phyloP scores from a whole-genome alignment of 2,113 vertebrate species.

The Maccullochella peelii region DNA sequence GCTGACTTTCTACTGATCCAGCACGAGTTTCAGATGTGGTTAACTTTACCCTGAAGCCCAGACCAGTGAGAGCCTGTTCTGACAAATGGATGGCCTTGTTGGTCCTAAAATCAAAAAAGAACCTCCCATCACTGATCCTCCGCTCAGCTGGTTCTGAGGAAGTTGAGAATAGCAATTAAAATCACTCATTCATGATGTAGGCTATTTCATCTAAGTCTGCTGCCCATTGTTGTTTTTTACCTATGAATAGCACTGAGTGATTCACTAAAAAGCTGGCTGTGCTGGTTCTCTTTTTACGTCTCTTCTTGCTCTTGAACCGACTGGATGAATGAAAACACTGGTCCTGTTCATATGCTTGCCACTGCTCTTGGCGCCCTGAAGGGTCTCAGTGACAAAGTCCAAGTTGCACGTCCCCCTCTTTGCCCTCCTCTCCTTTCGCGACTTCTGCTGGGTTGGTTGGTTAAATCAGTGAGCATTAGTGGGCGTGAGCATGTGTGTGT shows the following conservation, averaged over 20 bases:
- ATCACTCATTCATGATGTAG: not conserved
- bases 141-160: slow-evolving; percentile 5
- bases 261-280: slow-evolving; percentile 13
- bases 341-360: slow-evolving; percentile 52
- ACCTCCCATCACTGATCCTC: slow-evolving; percentile 4
- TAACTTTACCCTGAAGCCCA: slow-evolving; percentile 9
- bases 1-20: slow-evolving; percentile 51
- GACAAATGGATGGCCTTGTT: slow-evolving; percentile 7
- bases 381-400: slow-evolving; percentile 37
- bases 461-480: slow-evolving; percentile 58
- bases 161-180: slow-evolving; percentile 22
- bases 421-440: slow-evolving; percentile 53
- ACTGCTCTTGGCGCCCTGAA: slow-evolving; percentile 27
- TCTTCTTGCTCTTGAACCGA: slow-evolving; percentile 7
- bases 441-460: slow-evolving; percentile 59
- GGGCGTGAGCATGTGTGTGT: slow-evolving; percentile 64
- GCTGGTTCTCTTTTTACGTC: not conserved
- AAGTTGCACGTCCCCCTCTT: slow-evolving; percentile 35
- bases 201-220: slow-evolving; percentile 10
- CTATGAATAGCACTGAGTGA: slow-evolving; percentile 33
- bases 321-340: slow-evolving; percentile 68
- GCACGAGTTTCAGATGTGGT: slow-evolving; percentile 64
- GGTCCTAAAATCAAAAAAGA: not conserved
- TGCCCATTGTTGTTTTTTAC: slow-evolving; percentile 33
- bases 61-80: slow-evolving; percentile 38